A percentile compares a stretch with the other conserved stretches of the same genome.
Conservation (phyloP, 2,797 vertebrate species). For the Notamacropus eugenii region DNA sequence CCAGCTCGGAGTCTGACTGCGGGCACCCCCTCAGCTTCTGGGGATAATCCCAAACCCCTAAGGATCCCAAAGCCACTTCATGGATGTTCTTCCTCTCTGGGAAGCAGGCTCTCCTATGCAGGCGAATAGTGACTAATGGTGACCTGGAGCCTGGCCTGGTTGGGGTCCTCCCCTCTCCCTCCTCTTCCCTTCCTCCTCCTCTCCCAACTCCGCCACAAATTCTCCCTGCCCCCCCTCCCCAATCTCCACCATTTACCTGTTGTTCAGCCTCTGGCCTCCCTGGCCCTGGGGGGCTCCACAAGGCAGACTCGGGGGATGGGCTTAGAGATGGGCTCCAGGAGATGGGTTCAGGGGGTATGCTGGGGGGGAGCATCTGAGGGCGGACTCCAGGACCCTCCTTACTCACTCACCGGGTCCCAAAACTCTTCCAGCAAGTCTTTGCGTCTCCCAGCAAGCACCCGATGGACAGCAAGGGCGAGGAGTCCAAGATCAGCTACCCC, state of each 20-base stretch:
- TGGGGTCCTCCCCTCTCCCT: too few relatives aligned
- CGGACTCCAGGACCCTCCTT: not conserved
- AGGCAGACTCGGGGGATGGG: rapidly evolving
- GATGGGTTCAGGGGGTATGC: too few relatives aligned
- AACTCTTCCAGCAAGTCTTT: conserved; percentile 93
- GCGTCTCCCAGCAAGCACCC: conserved; percentile 98
- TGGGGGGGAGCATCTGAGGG: too few relatives aligned
- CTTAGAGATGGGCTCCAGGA: too few relatives aligned
- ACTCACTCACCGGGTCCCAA: not conserved
- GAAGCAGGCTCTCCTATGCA: not conserved
- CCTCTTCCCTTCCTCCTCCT: not conserved
- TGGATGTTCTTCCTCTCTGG: not conserved
- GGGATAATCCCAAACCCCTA: rapidly evolving
- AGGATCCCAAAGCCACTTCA: too few relatives aligned
- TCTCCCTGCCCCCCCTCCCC: not conserved
- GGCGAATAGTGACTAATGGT: too few relatives aligned
- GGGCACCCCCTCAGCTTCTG: not conserved
- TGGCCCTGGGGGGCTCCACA: not conserved
- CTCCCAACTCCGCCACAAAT: too few relatives aligned
- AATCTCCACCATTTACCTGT: not conserved
- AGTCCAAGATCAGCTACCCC: conserved; percentile 99
- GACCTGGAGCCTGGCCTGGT: too few relatives aligned
- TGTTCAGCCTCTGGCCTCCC: not conserved
- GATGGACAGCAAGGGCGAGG: conserved; percentile 99
- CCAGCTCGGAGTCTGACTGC: too few relatives aligned